Base-by-base conservation (phyloP, 2,797 vertebrate species). In the Chaunax sp. region DNA sequence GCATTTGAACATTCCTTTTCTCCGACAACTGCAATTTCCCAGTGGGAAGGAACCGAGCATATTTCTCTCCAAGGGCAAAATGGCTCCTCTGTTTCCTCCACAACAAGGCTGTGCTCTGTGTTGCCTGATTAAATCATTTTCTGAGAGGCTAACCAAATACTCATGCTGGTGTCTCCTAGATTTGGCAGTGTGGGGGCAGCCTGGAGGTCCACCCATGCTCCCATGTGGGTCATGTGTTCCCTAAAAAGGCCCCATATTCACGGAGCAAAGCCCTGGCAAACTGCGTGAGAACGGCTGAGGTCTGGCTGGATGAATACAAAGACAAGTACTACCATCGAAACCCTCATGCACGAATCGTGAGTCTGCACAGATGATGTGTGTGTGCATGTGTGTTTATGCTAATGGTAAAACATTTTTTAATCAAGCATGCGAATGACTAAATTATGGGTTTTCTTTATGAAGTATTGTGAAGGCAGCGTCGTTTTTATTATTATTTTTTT, bases 211-310 rank as follows among this genome's bases (percentile, higher is more conserved):
- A 98, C 85, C 97, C 98, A 0, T 99, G 98, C 87, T 99, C 96
- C 45, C 98, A 99, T 0, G 98, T 99, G 75, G 98, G 98, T 18
- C 98, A 99, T 0, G 95, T 99, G n/a, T 99, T 99, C 82, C 98
- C 98, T 1, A 99, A 98, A 81, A 95, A 95, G 52, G 97, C 98
- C 0, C 98, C 98, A 0, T 99, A 99, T 19, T 95, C 97, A 4
- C 93, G 98, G 33, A 96, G 94, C 12, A 98, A 97, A 69, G 98
- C 98, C 61, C 94, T 99, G 41, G 95, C 97, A 84, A 99, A 99
- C 89, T 97, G 96, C 0, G 97, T 98, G 6, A 95, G 98, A 46
- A 97, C 97, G 0, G 97, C 97, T 0, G 98, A 99, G 85, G 98
- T 99, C 10, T 99, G 98, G 98, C 96, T 99, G 96, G 98, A 99